Evolutionary conservation across 2,888 invertebrate genomes (phyloP).

Genomic region (Trissolcus japonicus): DNA sequence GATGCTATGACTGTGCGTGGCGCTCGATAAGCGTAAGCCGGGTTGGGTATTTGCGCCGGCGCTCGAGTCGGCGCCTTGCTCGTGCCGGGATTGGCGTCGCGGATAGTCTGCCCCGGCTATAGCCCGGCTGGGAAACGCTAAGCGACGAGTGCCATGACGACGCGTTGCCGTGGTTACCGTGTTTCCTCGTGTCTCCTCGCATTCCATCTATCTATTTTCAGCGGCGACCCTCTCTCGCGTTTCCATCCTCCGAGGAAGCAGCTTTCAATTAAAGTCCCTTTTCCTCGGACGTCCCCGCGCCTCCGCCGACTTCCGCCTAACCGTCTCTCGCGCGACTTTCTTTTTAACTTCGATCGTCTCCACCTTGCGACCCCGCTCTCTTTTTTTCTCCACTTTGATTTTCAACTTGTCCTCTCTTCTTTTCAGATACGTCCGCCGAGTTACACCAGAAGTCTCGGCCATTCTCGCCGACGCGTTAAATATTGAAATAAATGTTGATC

Average conservation of each 20-base stretch:
- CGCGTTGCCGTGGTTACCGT: slow-evolving; percentile 73
- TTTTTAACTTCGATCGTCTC: slow-evolving; percentile 48
- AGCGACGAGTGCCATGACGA: slow-evolving; percentile 67
- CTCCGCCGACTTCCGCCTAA: slow-evolving; percentile 19
- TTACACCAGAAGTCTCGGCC: slow-evolving; percentile 28
- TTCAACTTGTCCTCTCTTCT: slow-evolving; percentile 19
- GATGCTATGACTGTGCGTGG: slow-evolving; percentile 54
- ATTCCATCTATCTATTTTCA: slow-evolving; percentile 56
- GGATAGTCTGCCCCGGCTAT: slow-evolving; percentile 54
- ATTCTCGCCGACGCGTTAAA: slow-evolving; percentile 14
- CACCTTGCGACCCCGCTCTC: slow-evolving; percentile 9
- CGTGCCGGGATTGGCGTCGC: slow-evolving; percentile 55
- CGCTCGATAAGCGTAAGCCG: slow-evolving; percentile 56
- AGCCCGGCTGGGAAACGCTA: slow-evolving; percentile 48
- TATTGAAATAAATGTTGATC: slow-evolving; percentile 38
- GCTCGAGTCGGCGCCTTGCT: slow-evolving; percentile 52
- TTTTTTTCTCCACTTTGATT: slow-evolving; percentile 32
- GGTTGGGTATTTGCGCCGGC: slow-evolving; percentile 46
- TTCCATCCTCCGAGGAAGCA: slow-evolving; percentile 64
- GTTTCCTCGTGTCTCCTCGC: slow-evolving; percentile 57
- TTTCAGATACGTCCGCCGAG: slow-evolving; percentile 28
- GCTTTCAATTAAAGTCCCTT: slow-evolving; percentile 73
- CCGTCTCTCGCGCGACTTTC: slow-evolving; percentile 24
- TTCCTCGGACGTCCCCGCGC: slow-evolving; percentile 59
- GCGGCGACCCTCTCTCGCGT: slow-evolving; percentile 46